A percentile compares a stretch with the other conserved stretches of the same genome.
phyloP scores from a whole-genome alignment of 2,888 invertebrate genomes.

The Tenthredo distinguenda region DNA sequence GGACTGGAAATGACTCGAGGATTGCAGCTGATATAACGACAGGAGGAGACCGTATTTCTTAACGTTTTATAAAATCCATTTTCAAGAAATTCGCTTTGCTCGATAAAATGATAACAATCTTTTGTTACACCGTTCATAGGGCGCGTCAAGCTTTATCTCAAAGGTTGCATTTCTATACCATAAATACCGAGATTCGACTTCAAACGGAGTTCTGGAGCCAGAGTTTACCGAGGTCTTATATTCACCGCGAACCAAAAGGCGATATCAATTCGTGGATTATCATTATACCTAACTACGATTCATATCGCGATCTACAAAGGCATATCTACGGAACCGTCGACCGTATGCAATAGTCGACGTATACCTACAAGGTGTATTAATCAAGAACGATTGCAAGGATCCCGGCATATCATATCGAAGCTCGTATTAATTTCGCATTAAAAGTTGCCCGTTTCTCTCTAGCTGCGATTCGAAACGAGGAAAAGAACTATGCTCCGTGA shows the following conservation, averaged over 20 bases:
- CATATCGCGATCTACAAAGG: conserved; percentile 7
- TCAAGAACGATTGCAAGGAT: no score
- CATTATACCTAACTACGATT: conserved; percentile 14
- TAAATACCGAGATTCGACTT: neutral
- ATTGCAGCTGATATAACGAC: no score
- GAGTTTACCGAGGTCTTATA: neutral
- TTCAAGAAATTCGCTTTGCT: neutral
- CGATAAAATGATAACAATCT: neutral
- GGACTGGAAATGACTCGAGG: neutral
- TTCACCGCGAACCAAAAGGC: neutral
- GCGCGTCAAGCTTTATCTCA: neutral
- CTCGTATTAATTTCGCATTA: neutral
- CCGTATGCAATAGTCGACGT: neutral
- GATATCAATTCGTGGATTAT: conserved; percentile 33
- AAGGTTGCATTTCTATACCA: neutral
- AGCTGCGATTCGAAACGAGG: neutral
- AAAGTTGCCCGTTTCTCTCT: neutral
- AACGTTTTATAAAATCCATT: neutral
- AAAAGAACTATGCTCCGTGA: neutral
- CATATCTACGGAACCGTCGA: neutral
- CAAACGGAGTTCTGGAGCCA: neutral
- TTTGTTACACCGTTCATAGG: neutral
- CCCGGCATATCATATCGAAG: neutral
- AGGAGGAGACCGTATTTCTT: neutral
- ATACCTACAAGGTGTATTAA: neutral